Evolutionary conservation across 2,797 vertebrate species (phyloP).

Genomic region (Crenuchus spilurus): DNA sequence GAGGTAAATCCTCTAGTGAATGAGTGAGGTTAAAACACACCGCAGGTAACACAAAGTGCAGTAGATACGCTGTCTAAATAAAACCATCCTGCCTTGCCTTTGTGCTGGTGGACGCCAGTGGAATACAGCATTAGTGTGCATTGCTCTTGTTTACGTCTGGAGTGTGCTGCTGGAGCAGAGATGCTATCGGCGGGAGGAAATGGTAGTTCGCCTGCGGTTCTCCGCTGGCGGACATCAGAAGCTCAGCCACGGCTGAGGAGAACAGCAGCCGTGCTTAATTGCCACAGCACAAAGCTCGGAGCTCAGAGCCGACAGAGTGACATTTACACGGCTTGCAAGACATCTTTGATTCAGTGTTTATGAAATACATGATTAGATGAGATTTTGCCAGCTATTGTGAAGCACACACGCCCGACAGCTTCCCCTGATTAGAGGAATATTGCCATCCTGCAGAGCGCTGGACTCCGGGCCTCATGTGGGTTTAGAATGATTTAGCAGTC

Average conservation of each 20-base stretch:
- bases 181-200: constrained; percentile 28
- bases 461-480: constrained; percentile 12
- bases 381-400: constrained; percentile 40
- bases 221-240: constrained; percentile 11
- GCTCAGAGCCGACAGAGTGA: constrained; percentile 30
- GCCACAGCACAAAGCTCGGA: constrained; percentile 15
- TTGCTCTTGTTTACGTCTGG: constrained; percentile 33
- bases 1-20: constrained; percentile 9
- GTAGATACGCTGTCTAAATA: not conserved
- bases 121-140: constrained; percentile 26
- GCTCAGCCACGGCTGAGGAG: not conserved
- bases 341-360: constrained; percentile 48
- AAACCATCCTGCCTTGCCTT: constrained; percentile 4
- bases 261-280: constrained; percentile 42
- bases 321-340: constrained; percentile 45
- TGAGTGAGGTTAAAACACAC: not conserved
- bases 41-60: not conserved
- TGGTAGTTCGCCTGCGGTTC: constrained; percentile 29
- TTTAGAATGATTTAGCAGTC: constrained; percentile 42
- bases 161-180: constrained; percentile 7
- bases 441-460: not conserved
- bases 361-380: constrained; percentile 50
- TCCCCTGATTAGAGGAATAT: constrained; percentile 44
- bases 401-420: constrained; percentile 18
- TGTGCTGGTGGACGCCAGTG: not conserved